Evolutionary conservation across 2,113 vertebrate genomes (phyloP).

Genomic region (Pedionomus torquatus): DNA sequence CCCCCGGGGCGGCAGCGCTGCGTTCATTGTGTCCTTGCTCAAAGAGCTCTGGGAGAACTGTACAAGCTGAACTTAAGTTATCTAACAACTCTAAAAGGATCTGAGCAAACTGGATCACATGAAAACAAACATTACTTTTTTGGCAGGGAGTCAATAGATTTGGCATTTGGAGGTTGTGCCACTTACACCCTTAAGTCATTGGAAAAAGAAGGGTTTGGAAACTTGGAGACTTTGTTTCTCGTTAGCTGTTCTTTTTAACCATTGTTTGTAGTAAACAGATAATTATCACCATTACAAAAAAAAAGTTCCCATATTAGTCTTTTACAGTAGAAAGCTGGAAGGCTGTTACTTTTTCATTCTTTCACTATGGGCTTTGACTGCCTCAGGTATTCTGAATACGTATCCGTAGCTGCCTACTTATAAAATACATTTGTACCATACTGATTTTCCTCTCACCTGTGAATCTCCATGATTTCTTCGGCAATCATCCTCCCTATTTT

Average conservation of each 20-base stretch:
- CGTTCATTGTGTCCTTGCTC: not conserved
- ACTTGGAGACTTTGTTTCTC: not conserved
- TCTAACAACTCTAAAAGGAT: not conserved
- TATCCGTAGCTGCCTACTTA: not conserved
- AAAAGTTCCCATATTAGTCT: not conserved
- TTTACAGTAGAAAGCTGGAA: not conserved
- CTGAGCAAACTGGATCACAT: not conserved
- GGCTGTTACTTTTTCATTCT: not conserved
- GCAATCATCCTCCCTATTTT: conserved; percentile 99
- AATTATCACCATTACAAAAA: not conserved
- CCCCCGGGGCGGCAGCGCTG: not conserved
- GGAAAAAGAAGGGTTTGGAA: not conserved
- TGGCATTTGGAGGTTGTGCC: not conserved
- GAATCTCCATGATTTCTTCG: conserved; percentile 99
- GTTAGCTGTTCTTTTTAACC: not conserved
- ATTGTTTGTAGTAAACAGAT: not conserved
- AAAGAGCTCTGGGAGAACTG: not conserved
- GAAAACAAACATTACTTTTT: not conserved
- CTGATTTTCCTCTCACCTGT: conserved; percentile 81
- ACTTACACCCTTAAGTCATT: not conserved
- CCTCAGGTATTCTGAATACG: not conserved
- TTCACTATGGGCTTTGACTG: not conserved
- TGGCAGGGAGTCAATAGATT: not conserved
- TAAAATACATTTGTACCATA: not conserved
- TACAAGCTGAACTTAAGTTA: not conserved